phyloP scores from a whole-genome alignment of 2,888 invertebrate species.

The Polydrusus cervinus region DNA sequence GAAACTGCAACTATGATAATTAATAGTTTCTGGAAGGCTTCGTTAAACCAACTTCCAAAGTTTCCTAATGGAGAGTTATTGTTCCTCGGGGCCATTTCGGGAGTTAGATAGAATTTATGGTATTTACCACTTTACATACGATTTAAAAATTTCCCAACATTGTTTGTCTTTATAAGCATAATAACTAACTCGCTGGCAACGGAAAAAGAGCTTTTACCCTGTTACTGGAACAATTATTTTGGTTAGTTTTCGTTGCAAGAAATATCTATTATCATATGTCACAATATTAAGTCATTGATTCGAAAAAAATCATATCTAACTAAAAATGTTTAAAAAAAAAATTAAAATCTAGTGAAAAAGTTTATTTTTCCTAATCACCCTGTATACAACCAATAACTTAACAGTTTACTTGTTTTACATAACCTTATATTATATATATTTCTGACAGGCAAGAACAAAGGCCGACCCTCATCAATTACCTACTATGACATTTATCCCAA shows the following conservation, averaged over 20 bases:
- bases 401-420: neutral
- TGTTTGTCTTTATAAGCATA: neutral
- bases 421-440: neutral
- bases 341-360: no score
- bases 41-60: slow-evolving; percentile 6
- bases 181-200: no score
- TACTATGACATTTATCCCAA: slow-evolving; percentile 39
- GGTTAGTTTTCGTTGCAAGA: no score
- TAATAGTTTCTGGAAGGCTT: slow-evolving; percentile 3
- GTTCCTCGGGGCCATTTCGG: slow-evolving; percentile 1
- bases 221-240: no score
- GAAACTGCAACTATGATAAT: slow-evolving; percentile 12
- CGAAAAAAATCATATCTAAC: no score
- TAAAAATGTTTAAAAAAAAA: no score
- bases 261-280: no score
- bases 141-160: neutral
- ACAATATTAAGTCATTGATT: no score
- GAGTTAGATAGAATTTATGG: neutral
- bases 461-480: slow-evolving; percentile 42
- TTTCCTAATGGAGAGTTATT: slow-evolving; percentile 21
- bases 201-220: no score
- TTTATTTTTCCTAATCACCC: no score
- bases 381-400: no score
- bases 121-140: slow-evolving; percentile 1
- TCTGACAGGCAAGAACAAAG: slow-evolving; percentile 25